Percentiles rank a stretch among this genome's conserved stretches.
Conservation (phyloP, 2,113 vertebrate genomes). For the Regulus satrapa region DNA sequence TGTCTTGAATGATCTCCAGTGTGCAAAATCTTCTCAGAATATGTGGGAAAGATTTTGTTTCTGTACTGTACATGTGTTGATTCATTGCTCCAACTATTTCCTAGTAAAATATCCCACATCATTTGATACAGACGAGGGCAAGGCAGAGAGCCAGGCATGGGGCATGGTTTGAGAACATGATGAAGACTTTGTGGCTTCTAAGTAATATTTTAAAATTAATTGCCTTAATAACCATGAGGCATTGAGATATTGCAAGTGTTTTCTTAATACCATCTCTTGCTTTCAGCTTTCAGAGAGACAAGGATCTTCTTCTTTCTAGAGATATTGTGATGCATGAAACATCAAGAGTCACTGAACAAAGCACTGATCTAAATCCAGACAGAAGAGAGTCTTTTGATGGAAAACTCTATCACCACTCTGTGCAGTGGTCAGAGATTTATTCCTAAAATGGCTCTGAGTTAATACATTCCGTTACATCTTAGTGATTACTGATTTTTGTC, state of each 20-base stretch:
- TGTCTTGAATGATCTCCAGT: not conserved
- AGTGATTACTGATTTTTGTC: not conserved
- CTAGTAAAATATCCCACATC: not conserved
- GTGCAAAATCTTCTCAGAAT: not conserved
- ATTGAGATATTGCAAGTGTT: not conserved
- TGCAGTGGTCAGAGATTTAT: not conserved
- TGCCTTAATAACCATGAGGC: not conserved
- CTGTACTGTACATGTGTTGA: not conserved
- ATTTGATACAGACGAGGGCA: not conserved
- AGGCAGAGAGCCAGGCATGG: not conserved
- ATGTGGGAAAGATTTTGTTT: not conserved
- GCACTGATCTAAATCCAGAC: not conserved
- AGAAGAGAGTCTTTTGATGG: not conserved
- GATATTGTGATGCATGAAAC: not conserved
- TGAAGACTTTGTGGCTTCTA: not conserved
- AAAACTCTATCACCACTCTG: not conserved
- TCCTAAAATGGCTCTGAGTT: not conserved
- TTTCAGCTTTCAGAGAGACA: not conserved
- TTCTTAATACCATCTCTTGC: not conserved
- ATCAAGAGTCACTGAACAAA: not conserved
- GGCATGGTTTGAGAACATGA: not conserved
- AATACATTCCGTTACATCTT: not conserved
- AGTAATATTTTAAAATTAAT: not conserved
- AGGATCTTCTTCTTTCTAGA: not conserved
- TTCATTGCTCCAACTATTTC: not conserved